These are phyloP conservation scores for Paraplagusia blochii DNA, from an alignment of 2,113 vertebrate genomes.

Conservation along the genomic window DNA sequence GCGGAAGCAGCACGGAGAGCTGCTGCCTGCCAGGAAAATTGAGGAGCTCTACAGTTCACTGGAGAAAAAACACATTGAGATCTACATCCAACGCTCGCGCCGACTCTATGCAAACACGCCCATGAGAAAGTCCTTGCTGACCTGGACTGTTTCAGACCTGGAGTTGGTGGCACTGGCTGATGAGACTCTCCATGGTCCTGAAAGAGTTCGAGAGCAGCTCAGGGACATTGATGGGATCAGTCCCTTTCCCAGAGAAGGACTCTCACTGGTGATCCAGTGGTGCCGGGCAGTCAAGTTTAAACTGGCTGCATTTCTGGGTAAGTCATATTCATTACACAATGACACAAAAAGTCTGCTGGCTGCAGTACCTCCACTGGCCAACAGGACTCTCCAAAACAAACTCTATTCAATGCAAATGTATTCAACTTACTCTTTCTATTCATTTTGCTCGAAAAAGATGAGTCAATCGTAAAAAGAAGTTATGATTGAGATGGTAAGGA, in stretches of 20 bases:
- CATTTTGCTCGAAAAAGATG: too few species aligned
- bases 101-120: constrained; percentile 94
- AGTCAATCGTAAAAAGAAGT: too few species aligned
- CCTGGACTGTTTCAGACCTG: constrained; percentile 87
- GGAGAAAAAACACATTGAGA: constrained; percentile 97
- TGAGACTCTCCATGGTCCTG: constrained; percentile 83
- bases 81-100: constrained; percentile 95
- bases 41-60: constrained; percentile 94
- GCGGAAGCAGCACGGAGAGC: constrained; percentile 93
- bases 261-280: constrained; percentile 91
- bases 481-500: too few species aligned
- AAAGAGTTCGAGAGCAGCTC: constrained; percentile 85
- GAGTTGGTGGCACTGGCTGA: constrained; percentile 87
- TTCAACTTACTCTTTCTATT: too few species aligned
- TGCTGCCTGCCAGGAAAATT: constrained; percentile 94
- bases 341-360: too few species aligned
- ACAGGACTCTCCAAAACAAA: too few species aligned
- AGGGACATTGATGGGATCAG: constrained; percentile 84
- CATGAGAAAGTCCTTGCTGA: constrained; percentile 92
- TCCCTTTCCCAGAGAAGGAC: constrained; percentile 86
- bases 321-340: constrained; percentile 38
- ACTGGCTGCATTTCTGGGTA: constrained; percentile 86
- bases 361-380: too few species aligned
- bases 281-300: constrained; percentile 89
- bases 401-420: too few species aligned